phyloP scores from a whole-genome alignment of 2,888 invertebrate genomes.

The Drosophila suboccidentalis region DNA sequence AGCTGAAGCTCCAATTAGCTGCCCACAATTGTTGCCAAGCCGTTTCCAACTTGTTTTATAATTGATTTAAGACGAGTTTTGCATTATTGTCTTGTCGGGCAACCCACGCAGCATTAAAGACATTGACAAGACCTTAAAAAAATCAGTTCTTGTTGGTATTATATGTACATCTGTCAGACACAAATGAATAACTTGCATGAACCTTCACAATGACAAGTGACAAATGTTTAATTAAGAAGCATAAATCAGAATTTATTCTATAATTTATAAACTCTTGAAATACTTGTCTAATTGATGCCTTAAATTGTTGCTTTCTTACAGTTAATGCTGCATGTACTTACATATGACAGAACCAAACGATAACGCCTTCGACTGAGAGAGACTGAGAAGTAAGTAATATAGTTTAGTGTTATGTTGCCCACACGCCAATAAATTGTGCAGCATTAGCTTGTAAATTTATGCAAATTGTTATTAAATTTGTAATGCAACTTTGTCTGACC shows the following conservation, averaged over 20 bases:
- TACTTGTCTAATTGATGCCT: slow-evolving; percentile 39
- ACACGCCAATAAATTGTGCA: slow-evolving; percentile 38
- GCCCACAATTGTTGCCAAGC: slow-evolving; percentile 42
- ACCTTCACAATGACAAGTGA: slow-evolving; percentile 64
- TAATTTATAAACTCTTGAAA: slow-evolving; percentile 23
- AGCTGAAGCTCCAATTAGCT: slow-evolving; percentile 39
- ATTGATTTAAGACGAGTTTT: slow-evolving; percentile 24
- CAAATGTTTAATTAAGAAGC: slow-evolving; percentile 29
- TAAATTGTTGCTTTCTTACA: slow-evolving; percentile 40
- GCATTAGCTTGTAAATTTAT: slow-evolving; percentile 61
- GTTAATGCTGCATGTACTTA: slow-evolving; percentile 72
- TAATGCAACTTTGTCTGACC: slow-evolving; percentile 58
- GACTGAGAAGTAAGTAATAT: slow-evolving; percentile 66
- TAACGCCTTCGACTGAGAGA: slow-evolving; percentile 63
- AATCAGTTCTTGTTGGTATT: slow-evolving; percentile 30
- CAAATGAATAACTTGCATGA: slow-evolving; percentile 42
- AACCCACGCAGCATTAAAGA: slow-evolving; percentile 49
- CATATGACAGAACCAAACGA: slow-evolving; percentile 66
- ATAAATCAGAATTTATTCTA: slow-evolving; percentile 23
- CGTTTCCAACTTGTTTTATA: slow-evolving; percentile 11
- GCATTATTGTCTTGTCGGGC: slow-evolving; percentile 17
- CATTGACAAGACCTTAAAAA: slow-evolving; percentile 49
- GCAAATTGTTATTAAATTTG: slow-evolving; percentile 68
- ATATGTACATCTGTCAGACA: slow-evolving; percentile 6
- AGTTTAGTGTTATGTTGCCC: slow-evolving; percentile 7